A percentile compares a stretch with the other conserved stretches of the same genome.
Conservation (phyloP, 2,797 vertebrate species). For the Poeciliopsis turneri region DNA sequence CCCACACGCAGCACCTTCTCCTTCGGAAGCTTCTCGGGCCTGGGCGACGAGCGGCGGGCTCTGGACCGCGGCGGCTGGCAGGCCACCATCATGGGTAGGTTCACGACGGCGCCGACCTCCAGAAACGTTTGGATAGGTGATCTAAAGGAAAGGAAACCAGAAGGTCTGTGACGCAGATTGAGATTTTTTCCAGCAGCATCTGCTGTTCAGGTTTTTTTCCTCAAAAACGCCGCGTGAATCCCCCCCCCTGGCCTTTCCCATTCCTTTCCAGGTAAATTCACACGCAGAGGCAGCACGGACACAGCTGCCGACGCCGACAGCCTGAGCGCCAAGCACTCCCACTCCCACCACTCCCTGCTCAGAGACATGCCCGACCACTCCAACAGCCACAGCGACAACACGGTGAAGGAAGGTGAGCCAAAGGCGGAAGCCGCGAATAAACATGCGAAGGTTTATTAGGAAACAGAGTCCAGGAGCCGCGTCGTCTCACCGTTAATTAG, state of each 20-base stretch:
- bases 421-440: not conserved
- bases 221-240: not conserved
- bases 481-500: not conserved
- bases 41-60: constrained; percentile 92
- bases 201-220: not conserved
- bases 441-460: not conserved
- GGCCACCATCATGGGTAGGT: constrained; percentile 93
- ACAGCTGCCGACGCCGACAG: constrained; percentile 93
- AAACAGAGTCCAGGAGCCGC: not conserved
- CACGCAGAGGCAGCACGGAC: constrained; percentile 92
- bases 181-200: not conserved
- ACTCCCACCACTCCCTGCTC: constrained; percentile 94
- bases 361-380: constrained; percentile 92
- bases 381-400: constrained; percentile 95
- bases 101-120: not conserved
- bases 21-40: constrained; percentile 95
- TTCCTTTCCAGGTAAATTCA: constrained; percentile 87
- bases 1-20: constrained; percentile 98
- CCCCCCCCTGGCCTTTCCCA: not conserved
- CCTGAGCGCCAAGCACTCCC: constrained; percentile 91
- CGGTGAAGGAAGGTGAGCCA: constrained; percentile 87
- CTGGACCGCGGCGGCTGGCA: constrained; percentile 96
- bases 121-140: no score
- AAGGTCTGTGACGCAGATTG: not conserved
- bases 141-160: no score